Conservation (phyloP, 2,888 invertebrate genomes). For the Ennomos fuscantarius region DNA sequence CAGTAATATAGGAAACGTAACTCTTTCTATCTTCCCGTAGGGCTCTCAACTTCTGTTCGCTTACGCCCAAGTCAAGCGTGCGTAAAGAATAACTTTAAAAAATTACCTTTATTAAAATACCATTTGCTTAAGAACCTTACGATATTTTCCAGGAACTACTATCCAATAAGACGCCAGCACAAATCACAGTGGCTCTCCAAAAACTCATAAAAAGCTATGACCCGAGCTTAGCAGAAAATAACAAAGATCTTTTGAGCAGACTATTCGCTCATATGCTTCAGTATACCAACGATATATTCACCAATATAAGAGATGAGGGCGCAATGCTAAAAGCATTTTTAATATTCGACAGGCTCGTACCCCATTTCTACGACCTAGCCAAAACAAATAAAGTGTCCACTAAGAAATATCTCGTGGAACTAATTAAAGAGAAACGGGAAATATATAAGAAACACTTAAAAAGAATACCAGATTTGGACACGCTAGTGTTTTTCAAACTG, state of each 20-base stretch:
- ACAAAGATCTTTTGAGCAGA: conserved; percentile 90
- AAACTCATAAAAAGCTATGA: conserved; percentile 95
- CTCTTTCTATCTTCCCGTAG: too few species aligned
- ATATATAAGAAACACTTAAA: conserved; percentile 86
- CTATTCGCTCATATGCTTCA: conserved; percentile 92
- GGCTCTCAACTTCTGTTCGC: too few species aligned
- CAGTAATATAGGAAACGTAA: too few species aligned
- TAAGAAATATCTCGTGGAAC: conserved; percentile 87
- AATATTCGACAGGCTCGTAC: conserved; percentile 84
- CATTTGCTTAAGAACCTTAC: too few species aligned
- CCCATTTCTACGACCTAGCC: conserved; percentile 88
- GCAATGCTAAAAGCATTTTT: conserved; percentile 84
- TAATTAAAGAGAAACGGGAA: conserved; percentile 89
- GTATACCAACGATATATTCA: conserved; percentile 89
- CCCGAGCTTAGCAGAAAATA: conserved; percentile 91
- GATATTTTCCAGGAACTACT: conserved; percentile 81
- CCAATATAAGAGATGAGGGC: conserved; percentile 59
- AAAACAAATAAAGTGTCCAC: conserved; percentile 89
- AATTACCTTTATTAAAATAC: conserved; percentile 2
- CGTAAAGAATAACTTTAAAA: too few species aligned
- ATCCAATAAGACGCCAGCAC: conserved; percentile 83
- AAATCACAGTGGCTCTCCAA: conserved; percentile 90
- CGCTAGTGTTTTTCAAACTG: conserved; percentile 92
- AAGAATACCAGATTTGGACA: conserved; percentile 87
- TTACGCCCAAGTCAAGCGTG: too few species aligned